phyloP scores from a whole-genome alignment of 2,797 vertebrate genomes.

The Ceyx erithaca region DNA sequence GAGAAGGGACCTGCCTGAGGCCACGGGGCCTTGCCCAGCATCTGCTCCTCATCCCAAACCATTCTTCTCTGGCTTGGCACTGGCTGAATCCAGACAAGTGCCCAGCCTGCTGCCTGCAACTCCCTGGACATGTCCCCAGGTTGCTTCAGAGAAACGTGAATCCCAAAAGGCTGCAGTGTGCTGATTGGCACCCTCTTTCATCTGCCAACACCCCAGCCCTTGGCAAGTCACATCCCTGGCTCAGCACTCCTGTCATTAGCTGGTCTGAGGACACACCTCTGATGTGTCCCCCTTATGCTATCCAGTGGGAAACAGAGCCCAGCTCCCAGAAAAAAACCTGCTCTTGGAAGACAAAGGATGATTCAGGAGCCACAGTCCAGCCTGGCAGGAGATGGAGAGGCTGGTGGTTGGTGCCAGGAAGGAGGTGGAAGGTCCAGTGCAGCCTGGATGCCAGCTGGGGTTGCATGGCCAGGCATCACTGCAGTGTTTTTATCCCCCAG shows the following conservation, averaged over 20 bases:
- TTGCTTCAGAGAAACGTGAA: background rate
- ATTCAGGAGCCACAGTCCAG: background rate
- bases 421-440: background rate
- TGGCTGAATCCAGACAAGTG: background rate
- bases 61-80: background rate
- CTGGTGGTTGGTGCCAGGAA: background rate
- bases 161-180: background rate
- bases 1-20: background rate
- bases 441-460: background rate
- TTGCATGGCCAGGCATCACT: background rate
- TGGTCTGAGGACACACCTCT: background rate
- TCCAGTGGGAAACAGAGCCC: fast-evolving
- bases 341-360: background rate
- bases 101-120: background rate
- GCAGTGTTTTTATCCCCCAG: background rate
- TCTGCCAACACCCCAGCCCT: background rate
- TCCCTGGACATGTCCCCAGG: background rate
- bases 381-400: background rate
- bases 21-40: background rate
- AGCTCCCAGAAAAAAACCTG: background rate
- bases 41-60: background rate
- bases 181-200: background rate
- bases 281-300: fast-evolving
- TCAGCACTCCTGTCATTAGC: background rate
- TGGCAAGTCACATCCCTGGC: background rate